These are phyloP conservation scores for Bovichtus variegatus DNA, from an alignment of 2,797 vertebrate species.

Conservation along the genomic window DNA sequence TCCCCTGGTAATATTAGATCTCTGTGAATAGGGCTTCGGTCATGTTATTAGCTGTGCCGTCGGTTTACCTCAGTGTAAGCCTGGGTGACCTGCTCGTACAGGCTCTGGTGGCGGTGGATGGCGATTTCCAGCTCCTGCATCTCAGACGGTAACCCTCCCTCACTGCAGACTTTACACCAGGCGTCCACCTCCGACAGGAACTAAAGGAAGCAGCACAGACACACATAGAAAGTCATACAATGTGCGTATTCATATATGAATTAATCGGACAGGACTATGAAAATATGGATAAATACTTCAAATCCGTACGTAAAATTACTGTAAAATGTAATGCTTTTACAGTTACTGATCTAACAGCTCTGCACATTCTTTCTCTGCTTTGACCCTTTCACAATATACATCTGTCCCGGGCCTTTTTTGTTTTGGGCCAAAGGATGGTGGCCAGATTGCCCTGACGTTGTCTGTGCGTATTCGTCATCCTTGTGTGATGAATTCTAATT, in stretches of 20 bases:
- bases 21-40: too few species aligned
- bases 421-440: neutral
- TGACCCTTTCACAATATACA: too few species aligned
- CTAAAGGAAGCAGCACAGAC: constrained; percentile 70
- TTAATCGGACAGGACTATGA: neutral
- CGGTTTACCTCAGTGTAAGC: constrained; percentile 88
- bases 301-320: too few species aligned
- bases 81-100: constrained; percentile 98
- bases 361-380: too few species aligned
- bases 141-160: constrained; percentile 94
- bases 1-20: too few species aligned
- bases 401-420: neutral
- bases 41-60: neutral
- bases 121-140: constrained; percentile 97
- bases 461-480: neutral
- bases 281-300: neutral
- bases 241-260: neutral
- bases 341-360: too few species aligned
- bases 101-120: constrained; percentile 97
- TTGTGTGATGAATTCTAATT: neutral
- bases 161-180: constrained; percentile 98
- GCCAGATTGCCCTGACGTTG: neutral
- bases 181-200: constrained; percentile 96
- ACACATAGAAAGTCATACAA: neutral
- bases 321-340: neutral